Base-by-base conservation (phyloP, 2,113 vertebrate species). In the Barbus barbus region DNA sequence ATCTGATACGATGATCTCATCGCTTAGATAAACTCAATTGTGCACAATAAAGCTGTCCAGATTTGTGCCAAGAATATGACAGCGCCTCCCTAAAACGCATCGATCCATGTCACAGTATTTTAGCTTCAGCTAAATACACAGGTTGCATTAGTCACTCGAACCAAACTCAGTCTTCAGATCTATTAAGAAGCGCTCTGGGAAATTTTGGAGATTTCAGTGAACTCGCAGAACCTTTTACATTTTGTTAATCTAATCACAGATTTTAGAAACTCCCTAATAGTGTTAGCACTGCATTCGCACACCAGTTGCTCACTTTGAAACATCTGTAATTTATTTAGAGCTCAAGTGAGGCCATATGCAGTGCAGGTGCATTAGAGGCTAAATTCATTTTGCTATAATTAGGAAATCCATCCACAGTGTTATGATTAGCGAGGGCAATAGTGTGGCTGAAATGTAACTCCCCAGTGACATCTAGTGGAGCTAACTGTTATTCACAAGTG, bases 161-260 rank as follows among this genome's bases (percentile, higher is more conserved):
- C 41, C 41, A 12, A 44, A 44, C 11, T 44, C 41, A 44, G 11
- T 44, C 78, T 69, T 63, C 63, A 51, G 61, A 81, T 31, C 11
- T 33, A 69, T 67, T 51, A 46, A 53, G 61, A 18, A n/a, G 78
- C 20, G 5, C 84, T 90, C 82, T 7, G 76, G 85, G 86, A 87
- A 33, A 81, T 81, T 18, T 81, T 5, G n/a, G 18, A 80, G 41
- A 18, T n/a, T 38, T 69, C 86, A 44, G 31, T 73, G 88, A 88
- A 91, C 88, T 67, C n/a, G 38, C 51, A 77, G 31, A 74, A 69
- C 33, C 80, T 86, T 81, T 69, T 67, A 14, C 41, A 28, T 67
- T 67, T 51, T 24, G 18, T 16, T 69, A 78, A 86, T 83, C 33
- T 22, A 78, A 61, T 78, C 63, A 48, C 12, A 8, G 61, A 76